phyloP scores from a whole-genome alignment of 23 tunicate species.

The Halocynthia aurantium region DNA sequence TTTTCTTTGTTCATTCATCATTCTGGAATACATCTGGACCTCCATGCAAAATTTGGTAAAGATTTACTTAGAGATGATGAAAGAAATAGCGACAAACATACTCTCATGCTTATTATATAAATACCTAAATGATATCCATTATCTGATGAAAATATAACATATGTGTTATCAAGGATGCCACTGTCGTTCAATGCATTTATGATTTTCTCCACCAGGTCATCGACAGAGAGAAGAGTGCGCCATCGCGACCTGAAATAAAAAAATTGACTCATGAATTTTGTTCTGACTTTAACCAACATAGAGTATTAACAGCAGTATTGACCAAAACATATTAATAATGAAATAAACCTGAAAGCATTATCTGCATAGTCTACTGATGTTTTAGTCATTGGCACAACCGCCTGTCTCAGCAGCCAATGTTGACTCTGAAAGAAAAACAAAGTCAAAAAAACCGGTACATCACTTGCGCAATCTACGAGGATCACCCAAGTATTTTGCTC shows the following conservation, averaged over 20 bases:
- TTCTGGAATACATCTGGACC: too few species aligned
- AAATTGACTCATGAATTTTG: background rate
- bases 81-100: too few species aligned
- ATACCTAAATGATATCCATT: slow-evolving; percentile 90
- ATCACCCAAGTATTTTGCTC: too few species aligned
- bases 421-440: slow-evolving; percentile 43
- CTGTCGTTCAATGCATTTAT: slow-evolving; percentile 30
- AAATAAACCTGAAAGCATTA: slow-evolving; percentile 48
- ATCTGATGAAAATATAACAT: slow-evolving; percentile 82
- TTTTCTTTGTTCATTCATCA: too few species aligned
- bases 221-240: slow-evolving; percentile 82
- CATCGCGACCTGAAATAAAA: slow-evolving; percentile 54
- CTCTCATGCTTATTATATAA: too few species aligned
- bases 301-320: background rate
- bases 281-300: too few species aligned
- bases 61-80: too few species aligned
- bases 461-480: too few species aligned
- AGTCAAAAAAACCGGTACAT: background rate
- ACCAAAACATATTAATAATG: background rate
- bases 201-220: slow-evolving; percentile 73
- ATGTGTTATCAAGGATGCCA: slow-evolving; percentile 50
- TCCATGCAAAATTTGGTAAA: too few species aligned
- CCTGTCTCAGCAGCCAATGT: slow-evolving; percentile 92
- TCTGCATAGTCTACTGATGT: slow-evolving; percentile 47
- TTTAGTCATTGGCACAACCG: slow-evolving; percentile 67